Evolutionary conservation across 1,140 invertebrate species (phyloP), one percentile per base, ranked within the genome.

Genomic region (Brachionus sp.): DNA sequence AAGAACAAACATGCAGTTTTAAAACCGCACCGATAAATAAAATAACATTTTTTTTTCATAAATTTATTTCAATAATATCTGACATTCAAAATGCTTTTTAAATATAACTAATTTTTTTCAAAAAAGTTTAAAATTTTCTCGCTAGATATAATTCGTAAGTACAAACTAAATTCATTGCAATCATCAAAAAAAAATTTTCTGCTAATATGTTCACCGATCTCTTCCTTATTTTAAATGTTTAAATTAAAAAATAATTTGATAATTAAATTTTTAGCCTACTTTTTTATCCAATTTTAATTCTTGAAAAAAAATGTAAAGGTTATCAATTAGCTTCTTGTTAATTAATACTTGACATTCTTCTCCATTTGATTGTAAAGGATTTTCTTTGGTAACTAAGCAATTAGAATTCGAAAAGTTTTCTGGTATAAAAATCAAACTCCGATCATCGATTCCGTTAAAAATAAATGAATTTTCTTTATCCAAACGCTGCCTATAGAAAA

Each of bases 381-480:
- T 35, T 75, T 75, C 19, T 3, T 13, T 13, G 5, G 37, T 75
- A 6, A 75, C 70, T 46, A 35, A 46, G 44, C 70, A 75, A 75
- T 46, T 46, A 0, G 7, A 46, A 29, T 46, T 75, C 1, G 10
- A 6, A 50, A 75, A 75, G 46, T 75, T 75, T 10, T 75, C 39
- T 75, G 70, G 70, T 33, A 75, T 23, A 29, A 75, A 13, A 25
- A 75, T 39, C 39, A 75, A 46, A 46, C 44, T 75, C 2, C 42
- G 16, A 25, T 29, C 70, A 75, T 75, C 70, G 12, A 75, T 19
- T 46, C 70, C 70, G 46, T 75, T 75, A 10, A 75, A 75, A 25
- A 75, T 75, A 75, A 75, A 75, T 25, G 70, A 75, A 44, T 75
- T 75, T 13, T 46, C 42, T 46, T 75, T 75, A 13, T 46, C 70